These are phyloP conservation scores for Ctenoplectra terminalis DNA, from an alignment of 1,140 invertebrate species.

Conservation along the genomic window DNA sequence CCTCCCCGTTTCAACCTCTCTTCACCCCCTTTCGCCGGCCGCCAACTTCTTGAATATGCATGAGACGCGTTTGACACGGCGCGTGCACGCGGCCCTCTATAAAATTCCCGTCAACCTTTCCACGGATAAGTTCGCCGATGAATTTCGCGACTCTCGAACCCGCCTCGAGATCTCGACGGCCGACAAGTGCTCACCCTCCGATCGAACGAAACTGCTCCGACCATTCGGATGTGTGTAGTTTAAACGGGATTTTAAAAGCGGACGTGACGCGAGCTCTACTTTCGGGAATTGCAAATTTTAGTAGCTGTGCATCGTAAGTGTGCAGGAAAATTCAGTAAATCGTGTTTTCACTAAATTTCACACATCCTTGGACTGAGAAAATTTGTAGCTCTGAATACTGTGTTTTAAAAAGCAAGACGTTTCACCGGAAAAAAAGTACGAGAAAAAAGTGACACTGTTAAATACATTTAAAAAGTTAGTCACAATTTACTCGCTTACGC, in stretches of 20 bases:
- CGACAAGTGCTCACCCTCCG: not conserved
- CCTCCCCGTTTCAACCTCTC: no score
- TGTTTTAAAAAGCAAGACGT: no score
- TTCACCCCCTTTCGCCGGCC: constrained; percentile 36
- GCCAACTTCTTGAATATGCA: constrained; percentile 70
- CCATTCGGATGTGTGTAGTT: not conserved
- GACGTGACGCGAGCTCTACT: not conserved
- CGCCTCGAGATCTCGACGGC: constrained; percentile 3
- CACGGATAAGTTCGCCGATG: constrained; percentile 20
- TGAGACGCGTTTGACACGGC: constrained; percentile 54
- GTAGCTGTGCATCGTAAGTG: not conserved
- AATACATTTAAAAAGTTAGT: no score
- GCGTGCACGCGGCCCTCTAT: constrained; percentile 27
- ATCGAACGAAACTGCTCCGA: not conserved
- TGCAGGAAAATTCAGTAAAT: no score
- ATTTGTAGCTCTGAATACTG: no score
- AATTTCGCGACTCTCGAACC: not conserved
- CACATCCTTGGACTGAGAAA: no score
- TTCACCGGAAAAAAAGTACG: no score
- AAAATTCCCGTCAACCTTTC: constrained; percentile 36
- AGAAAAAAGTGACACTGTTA: no score
- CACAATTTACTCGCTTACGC: no score
- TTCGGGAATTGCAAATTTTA: constrained; percentile 36
- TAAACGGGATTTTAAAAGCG: constrained; percentile 23
- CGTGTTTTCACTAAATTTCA: no score